phyloP scores from a whole-genome alignment of 2,113 vertebrate genomes.

The Chaetodon trifascialis region DNA sequence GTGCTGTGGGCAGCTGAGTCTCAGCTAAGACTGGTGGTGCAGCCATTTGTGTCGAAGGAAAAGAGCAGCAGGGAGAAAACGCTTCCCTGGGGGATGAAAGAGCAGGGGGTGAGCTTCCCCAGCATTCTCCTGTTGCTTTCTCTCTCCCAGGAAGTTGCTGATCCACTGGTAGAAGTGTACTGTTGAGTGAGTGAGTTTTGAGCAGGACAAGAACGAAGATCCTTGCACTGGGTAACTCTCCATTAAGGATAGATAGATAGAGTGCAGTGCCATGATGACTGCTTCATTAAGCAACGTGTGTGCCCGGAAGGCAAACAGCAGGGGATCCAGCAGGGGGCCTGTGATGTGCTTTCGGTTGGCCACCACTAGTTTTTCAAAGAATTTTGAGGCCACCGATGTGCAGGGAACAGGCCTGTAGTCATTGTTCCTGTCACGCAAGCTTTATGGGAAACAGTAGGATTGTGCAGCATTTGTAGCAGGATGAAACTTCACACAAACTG shows the following conservation, averaged over 20 bases:
- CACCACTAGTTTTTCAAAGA: conserved; percentile 22
- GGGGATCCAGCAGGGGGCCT: conserved; percentile 22
- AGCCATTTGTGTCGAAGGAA: not conserved
- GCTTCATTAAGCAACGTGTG: conserved; percentile 39
- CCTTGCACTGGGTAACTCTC: not conserved
- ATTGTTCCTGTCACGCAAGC: not conserved
- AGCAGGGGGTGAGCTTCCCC: not conserved
- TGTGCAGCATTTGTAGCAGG: not conserved
- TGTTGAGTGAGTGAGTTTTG: not conserved
- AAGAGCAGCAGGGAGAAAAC: conserved; percentile 13
- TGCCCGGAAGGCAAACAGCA: conserved; percentile 26
- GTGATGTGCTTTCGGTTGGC: conserved; percentile 21
- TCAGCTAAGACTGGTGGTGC: not conserved
- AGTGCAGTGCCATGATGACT: conserved; percentile 21
- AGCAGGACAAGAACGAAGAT: not conserved
- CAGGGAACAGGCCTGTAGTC: not conserved
- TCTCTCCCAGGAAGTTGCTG: not conserved
- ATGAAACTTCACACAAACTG: conserved; percentile 25
- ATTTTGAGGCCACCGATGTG: conserved; percentile 1
- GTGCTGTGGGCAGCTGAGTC: not conserved
- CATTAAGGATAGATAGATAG: not conserved
- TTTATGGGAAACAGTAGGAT: not conserved
- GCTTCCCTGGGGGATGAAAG: conserved; percentile 4
- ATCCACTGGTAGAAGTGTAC: not conserved
- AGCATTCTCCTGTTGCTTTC: not conserved